Conservation (phyloP, 2,797 vertebrate genomes). For the Microctenopoma lineatum region DNA sequence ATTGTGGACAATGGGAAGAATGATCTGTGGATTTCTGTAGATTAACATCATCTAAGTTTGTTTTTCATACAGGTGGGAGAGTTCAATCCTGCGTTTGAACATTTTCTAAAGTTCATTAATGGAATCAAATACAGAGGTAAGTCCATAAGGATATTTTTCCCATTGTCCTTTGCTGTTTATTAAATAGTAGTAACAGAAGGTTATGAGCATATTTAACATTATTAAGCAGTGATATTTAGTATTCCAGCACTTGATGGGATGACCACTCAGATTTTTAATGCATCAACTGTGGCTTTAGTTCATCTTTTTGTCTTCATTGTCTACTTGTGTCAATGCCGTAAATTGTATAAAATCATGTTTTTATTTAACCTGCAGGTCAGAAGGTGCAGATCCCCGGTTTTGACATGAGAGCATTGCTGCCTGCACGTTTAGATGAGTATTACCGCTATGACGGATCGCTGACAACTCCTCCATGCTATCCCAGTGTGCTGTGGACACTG, state of each 20-base stretch:
- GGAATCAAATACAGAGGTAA: constrained; percentile 91
- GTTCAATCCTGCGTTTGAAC: constrained; percentile 90
- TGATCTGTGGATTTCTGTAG: constrained; percentile 3
- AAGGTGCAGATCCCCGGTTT: constrained; percentile 86
- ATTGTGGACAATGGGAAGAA: accelerated
- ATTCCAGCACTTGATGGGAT: too few relatives aligned
- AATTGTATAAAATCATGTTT: constrained; percentile 7
- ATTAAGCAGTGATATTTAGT: too few relatives aligned
- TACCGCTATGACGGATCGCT: constrained; percentile 95
- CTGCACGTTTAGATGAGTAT: constrained; percentile 87
- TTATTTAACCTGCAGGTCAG: constrained; percentile 82
- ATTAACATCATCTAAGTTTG: constrained; percentile 1
- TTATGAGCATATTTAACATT: neutral
- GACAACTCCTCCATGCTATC: constrained; percentile 95
- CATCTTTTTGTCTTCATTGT: neutral
- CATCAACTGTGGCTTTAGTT: neutral
- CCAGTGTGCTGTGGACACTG: constrained; percentile 94
- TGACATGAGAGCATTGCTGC: constrained; percentile 88
- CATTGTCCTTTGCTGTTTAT: neutral
- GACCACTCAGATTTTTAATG: too few relatives aligned
- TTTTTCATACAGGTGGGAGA: constrained; percentile 85
- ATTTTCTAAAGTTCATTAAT: constrained; percentile 88
- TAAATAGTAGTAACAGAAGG: neutral
- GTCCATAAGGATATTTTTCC: constrained; percentile 19
- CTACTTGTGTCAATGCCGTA: neutral